Conservation (phyloP, 2,888 invertebrate species). For the Agonopterix alstromeriana region DNA sequence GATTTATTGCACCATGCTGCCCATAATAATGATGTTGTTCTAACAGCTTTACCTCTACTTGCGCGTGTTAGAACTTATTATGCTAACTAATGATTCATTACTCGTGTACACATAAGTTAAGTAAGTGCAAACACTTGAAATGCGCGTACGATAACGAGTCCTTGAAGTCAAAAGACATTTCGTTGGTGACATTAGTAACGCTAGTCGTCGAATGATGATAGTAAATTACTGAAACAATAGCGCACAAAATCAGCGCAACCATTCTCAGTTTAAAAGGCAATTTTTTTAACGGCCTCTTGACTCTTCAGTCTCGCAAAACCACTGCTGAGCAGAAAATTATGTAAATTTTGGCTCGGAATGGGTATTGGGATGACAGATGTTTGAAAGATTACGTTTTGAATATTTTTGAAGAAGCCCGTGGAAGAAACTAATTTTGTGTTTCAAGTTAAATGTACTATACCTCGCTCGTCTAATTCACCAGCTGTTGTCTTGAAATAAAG, state of each 20-base stretch:
- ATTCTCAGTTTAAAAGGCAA: constrained; percentile 27
- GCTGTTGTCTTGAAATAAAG: too few species aligned
- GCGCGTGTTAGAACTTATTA: too few species aligned
- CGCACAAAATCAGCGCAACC: constrained; percentile 15
- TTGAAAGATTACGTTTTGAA: constrained; percentile 3
- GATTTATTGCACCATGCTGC: constrained; percentile 58
- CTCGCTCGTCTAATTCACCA: too few species aligned
- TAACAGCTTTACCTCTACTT: too few species aligned
- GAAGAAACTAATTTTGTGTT: constrained; percentile 2
- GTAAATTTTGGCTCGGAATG: constrained; percentile 34
- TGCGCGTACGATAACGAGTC: background rate
- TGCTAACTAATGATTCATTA: too few species aligned
- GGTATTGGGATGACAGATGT: constrained; percentile 25
- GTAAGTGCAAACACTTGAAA: background rate
- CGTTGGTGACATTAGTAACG: constrained; percentile 16
- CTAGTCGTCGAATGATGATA: constrained; percentile 15
- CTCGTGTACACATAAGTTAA: too few species aligned
- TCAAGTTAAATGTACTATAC: constrained; percentile 3
- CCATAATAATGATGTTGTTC: constrained; percentile 51
- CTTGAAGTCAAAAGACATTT: background rate
- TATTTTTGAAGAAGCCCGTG: constrained; percentile 6
- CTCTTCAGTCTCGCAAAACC: constrained; percentile 18
- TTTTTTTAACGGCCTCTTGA: constrained; percentile 33
- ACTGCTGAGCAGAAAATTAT: constrained; percentile 56
- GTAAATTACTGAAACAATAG: constrained; percentile 21